Evolutionary conservation across 2,888 invertebrate species (phyloP), one percentile per base, ranked within the genome.

Genomic region (Thymelicus sylvestris): DNA sequence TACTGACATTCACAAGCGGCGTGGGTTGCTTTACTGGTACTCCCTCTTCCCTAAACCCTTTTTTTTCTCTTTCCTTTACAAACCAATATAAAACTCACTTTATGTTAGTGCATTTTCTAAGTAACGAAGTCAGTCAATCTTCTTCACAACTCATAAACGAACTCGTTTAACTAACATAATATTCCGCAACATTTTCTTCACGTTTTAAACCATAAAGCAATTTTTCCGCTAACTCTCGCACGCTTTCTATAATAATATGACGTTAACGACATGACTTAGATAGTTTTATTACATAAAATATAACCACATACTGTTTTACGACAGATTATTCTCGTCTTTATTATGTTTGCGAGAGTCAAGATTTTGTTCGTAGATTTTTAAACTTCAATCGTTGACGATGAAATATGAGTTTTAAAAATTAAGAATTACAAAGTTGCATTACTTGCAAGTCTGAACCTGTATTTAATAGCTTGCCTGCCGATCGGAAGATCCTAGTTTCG

Each of bases 121-220:
- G 44, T 55, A 24, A 24, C 24, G 8, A 24, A 55, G 55, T 24
- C 10, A 24, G 55, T 55, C 55, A 55, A 55, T 55, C 55, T 55
- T 55, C 55, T 24, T 55, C 24, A 24, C 24, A 24, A 12, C 24
- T 55, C 55, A 55, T 55, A 55, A 55, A 55, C 55, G 7, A n/a
- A 55, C 19, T 12, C 55, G 24, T 24, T 55, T 24, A 55, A 55
- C 3, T 24, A 24, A 55, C 55, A 24, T 59, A 66, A 55, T 52
- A 52, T 55, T 55, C 24, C 13, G 41, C 52, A 41, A 61, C 41
- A 61, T 61, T 61, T 61, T 41, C 61, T 41, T 41, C 15, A 41
- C 61, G n/a, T 60, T 61, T 61, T 61, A 61, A 61, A 61, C 55
- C 39, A 44, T 41, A 61, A 41, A 39, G 39, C 61, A 61, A 61